Conservation (phyloP, 2,113 vertebrate genomes). For the Mellivora capensis region DNA sequence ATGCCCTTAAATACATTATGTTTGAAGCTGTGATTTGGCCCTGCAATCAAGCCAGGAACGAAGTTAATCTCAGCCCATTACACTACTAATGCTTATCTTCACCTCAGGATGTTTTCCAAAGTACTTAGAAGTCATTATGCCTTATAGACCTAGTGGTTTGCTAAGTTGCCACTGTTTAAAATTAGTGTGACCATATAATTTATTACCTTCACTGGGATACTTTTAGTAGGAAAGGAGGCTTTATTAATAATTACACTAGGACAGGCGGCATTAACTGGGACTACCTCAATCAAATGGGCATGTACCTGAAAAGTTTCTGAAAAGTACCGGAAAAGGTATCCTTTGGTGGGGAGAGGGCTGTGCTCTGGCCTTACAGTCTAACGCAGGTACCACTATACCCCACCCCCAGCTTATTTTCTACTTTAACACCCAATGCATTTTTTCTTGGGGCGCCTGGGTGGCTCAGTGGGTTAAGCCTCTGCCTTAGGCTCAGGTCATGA, state of each 20-base stretch:
- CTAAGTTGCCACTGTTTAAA: constrained; percentile 64
- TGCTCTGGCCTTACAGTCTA: neutral
- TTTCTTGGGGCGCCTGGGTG: neutral
- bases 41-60: constrained; percentile 56
- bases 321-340: neutral
- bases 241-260: constrained; percentile 17
- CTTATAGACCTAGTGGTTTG: constrained; percentile 58
- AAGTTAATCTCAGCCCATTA: constrained; percentile 76
- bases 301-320: too few species aligned
- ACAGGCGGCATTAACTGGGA: neutral
- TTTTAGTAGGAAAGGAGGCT: neutral
- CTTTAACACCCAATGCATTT: neutral
- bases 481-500: too few species aligned
- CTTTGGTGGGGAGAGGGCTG: neutral
- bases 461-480: too few species aligned
- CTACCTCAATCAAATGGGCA: neutral
- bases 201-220: constrained; percentile 29
- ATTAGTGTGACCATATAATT: constrained; percentile 40
- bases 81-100: constrained; percentile 74
- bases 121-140: constrained; percentile 65
- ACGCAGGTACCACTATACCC: neutral
- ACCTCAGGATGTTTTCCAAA: constrained; percentile 75
- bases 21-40: constrained; percentile 35
- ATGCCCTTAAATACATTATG: constrained; percentile 58
- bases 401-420: neutral